Conservation (phyloP, 2,113 vertebrate species). For the Alectura lathami region DNA sequence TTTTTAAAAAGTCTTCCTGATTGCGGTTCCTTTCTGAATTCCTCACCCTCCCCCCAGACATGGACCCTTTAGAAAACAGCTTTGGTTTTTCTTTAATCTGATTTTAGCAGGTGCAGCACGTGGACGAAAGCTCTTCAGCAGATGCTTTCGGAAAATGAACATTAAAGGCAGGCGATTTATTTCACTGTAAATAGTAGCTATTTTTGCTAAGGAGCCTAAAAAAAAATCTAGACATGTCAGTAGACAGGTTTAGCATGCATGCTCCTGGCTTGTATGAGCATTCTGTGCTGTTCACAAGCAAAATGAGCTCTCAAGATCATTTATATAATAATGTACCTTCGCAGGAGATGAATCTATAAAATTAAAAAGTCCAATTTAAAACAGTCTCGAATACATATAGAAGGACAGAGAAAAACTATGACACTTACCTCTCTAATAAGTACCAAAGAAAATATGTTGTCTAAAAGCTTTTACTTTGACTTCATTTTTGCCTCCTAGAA, state of each 20-base stretch:
- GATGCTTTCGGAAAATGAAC: constrained; percentile 48
- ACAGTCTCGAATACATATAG: neutral
- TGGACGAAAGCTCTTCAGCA: constrained; percentile 53
- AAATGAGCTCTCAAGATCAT: neutral
- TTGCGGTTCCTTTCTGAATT: neutral
- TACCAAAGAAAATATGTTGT: neutral
- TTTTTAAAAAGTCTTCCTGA: neutral
- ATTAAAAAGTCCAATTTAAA: constrained; percentile 27
- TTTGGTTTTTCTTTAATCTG: constrained; percentile 42
- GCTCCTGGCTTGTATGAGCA: neutral
- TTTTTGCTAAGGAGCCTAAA: neutral
- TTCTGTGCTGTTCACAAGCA: neutral
- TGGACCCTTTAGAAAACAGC: constrained; percentile 10
- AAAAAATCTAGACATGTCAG: neutral
- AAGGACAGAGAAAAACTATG: neutral
- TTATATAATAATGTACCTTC: neutral
- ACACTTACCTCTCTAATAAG: neutral
- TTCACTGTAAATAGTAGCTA: constrained; percentile 1
- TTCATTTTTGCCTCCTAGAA: neutral
- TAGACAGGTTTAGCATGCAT: neutral
- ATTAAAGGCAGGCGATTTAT: constrained; percentile 3
- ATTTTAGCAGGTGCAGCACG: constrained; percentile 61
- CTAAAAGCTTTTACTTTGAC: neutral
- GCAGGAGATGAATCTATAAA: neutral
- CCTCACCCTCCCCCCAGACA: neutral